Evolutionary conservation across 2,797 vertebrate genomes (phyloP), one percentile per base, ranked within the genome.

Genomic region (Acipenser transmontanus): DNA sequence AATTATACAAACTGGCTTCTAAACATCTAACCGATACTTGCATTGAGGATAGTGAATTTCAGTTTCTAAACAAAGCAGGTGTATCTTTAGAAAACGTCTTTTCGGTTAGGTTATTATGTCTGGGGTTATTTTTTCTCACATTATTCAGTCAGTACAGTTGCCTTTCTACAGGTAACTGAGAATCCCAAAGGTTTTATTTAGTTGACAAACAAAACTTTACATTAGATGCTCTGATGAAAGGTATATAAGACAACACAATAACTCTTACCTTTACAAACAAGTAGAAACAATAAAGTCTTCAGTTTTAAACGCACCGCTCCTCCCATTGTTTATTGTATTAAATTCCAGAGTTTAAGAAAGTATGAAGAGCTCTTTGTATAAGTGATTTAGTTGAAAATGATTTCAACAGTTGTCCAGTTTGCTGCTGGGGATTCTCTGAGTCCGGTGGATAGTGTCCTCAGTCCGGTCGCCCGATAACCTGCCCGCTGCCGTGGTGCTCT

Each of bases 191-290:
- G 34, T 34, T 3, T 34, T 34, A 34, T 34, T 34, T 34, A 34
- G 34, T 34, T 34, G 34, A 34, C 34, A 34, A 34, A 0, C 34
- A 34, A 34, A 34, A 34, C 34, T 34, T 34, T 34, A 34, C 34
- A 34, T 34, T 34, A 34, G 34, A 34, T 34, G 34, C 34, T 34
- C 34, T 34, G 34, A 34, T 34, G 34, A 3, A 34, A 34, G 34
- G 4, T 34, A 34, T 34, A 34, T 34, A 34, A 34, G 34, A 34
- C 34, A 34, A 34, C 2, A 34, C 34, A 34, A 34, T 34, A 71
- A 61, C 6, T 11, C 83, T 80, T 82, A 91, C 89, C 89, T 86
- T 84, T 76, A 78, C 80, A 80, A 67, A 86, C 77, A 72, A 89
- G 78, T 72, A 82, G 62, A 73, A 83, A 50, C 74, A 84, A 17